These are phyloP conservation scores for Potorous gilbertii DNA, from an alignment of 2,797 vertebrate species.

Conservation along the genomic window DNA sequence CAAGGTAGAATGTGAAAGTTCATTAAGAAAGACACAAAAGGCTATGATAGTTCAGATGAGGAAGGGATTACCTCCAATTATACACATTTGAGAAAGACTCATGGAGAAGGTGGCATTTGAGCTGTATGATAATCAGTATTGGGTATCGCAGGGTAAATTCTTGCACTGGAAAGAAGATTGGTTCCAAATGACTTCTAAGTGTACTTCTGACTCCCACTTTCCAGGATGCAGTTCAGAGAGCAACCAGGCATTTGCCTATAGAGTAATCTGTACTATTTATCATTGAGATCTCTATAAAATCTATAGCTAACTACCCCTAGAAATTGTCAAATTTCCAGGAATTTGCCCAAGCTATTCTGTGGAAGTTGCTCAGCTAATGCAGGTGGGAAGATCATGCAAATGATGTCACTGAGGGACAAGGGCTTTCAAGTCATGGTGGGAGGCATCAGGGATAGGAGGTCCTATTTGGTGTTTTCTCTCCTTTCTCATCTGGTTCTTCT, in stretches of 20 bases:
- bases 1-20: not conserved
- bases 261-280: not conserved
- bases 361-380: not conserved
- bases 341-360: not conserved
- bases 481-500: not conserved
- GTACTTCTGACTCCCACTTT: slow-evolving; percentile 15
- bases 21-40: not conserved
- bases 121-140: not conserved
- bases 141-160: not conserved
- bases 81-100: too few relatives aligned
- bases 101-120: too few relatives aligned
- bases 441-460: not conserved
- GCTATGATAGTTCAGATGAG: not conserved
- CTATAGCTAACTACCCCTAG: not conserved
- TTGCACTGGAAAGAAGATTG: not conserved
- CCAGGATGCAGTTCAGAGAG: not conserved
- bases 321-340: not conserved
- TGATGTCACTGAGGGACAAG: not conserved
- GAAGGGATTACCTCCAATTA: not conserved
- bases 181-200: not conserved
- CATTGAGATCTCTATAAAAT: not conserved
- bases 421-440: not conserved
- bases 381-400: not conserved
- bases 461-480: not conserved
- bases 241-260: not conserved